Percentiles rank a stretch among this genome's conserved stretches.
phyloP scores from a whole-genome alignment of 2,888 invertebrate species.

The Acanthococcus lagerstroemiae region DNA sequence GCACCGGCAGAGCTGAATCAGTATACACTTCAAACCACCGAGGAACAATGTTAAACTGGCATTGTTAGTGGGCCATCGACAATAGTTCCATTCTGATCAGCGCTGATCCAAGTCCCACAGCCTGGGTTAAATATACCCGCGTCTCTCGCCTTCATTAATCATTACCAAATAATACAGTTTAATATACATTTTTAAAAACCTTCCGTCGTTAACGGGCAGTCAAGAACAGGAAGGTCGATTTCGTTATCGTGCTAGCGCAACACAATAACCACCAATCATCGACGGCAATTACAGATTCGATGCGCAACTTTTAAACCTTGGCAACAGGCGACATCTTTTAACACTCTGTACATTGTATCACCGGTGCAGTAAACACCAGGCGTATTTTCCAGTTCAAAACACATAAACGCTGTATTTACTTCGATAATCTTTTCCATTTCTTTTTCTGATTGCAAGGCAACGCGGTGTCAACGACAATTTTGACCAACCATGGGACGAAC shows the following conservation, averaged over 20 bases:
- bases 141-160: too few relatives aligned
- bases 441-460: background rate
- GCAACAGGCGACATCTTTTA: slow-evolving; percentile 30
- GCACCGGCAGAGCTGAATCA: too few relatives aligned
- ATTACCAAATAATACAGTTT: too few relatives aligned
- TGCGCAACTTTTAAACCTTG: slow-evolving; percentile 30
- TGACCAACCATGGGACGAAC: background rate
- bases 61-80: too few relatives aligned
- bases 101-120: too few relatives aligned
- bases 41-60: too few relatives aligned
- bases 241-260: slow-evolving; percentile 8
- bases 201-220: too few relatives aligned
- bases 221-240: slow-evolving; percentile 27
- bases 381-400: slow-evolving; percentile 2
- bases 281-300: slow-evolving; percentile 25
- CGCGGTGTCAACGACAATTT: background rate
- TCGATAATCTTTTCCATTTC: too few relatives aligned
- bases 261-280: slow-evolving; percentile 28
- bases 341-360: background rate
- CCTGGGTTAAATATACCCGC: too few relatives aligned
- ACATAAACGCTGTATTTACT: background rate
- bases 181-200: too few relatives aligned
- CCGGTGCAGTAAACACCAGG: background rate
- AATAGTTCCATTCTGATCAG: too few relatives aligned
- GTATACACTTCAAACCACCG: too few relatives aligned